Percentiles rank a stretch among this genome's conserved stretches.
These are phyloP conservation scores for Cryptocephalus primarius DNA, from an alignment of 2,888 invertebrate genomes.

Conservation along the genomic window DNA sequence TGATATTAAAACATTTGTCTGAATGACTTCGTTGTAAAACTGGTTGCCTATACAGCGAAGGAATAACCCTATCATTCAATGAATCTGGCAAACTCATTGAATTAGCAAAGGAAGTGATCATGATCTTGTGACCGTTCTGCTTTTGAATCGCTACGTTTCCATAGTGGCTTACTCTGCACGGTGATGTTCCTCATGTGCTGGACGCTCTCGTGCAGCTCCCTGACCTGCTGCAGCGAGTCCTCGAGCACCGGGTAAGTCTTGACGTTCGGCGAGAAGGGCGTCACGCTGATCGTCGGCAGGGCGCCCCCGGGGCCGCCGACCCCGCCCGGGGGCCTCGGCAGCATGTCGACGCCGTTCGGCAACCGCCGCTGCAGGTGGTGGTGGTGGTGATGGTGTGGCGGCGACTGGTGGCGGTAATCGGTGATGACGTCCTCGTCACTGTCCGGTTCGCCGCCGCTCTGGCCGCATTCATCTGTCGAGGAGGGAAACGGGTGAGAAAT, in stretches of 20 bases:
- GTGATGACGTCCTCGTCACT: conserved; percentile 74
- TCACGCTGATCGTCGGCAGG: conserved; percentile 75
- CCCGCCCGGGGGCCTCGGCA: conserved; percentile 18
- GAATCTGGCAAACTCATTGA: too few relatives aligned
- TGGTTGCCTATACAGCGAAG: too few relatives aligned
- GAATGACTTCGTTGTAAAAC: too few relatives aligned
- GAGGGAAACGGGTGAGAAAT: neutral
- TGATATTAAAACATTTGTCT: too few relatives aligned
- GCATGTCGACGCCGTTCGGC: conserved; percentile 14
- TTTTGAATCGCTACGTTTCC: too few relatives aligned
- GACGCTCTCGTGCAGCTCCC: conserved; percentile 64
- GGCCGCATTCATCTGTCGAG: conserved; percentile 55
- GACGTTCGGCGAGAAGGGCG: conserved; percentile 67
- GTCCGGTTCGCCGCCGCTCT: conserved; percentile 60
- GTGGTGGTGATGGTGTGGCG: neutral
- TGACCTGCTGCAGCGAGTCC: conserved; percentile 60
- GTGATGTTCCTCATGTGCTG: conserved; percentile 65
- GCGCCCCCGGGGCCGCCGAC: conserved; percentile 34
- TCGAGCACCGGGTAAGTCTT: conserved; percentile 60
- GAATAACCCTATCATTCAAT: too few relatives aligned
- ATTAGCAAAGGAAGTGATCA: too few relatives aligned
- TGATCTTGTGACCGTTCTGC: too few relatives aligned
- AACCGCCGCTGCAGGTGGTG: conserved; percentile 13
- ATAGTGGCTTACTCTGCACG: conserved; percentile 33
- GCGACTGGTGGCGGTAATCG: conserved; percentile 45